Base-by-base conservation (phyloP, 2,113 vertebrate species). In the Stomatorhinus ivindoensis region DNA sequence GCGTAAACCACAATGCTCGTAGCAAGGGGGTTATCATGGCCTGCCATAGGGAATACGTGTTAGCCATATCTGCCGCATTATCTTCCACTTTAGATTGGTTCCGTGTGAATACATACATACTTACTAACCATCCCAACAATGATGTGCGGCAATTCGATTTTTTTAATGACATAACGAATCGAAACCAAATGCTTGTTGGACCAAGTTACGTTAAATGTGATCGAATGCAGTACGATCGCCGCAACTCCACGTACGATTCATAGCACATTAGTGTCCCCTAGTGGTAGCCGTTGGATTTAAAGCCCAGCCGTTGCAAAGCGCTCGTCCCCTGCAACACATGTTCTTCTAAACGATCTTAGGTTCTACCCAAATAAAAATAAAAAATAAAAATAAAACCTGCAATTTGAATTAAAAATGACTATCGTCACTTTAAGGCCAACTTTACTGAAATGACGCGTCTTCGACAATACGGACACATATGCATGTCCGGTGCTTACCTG, bases 401-500 rank as follows among this genome's bases (percentile, higher is more conserved):
- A 65, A 31, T 69, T 31, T 31, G 61, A 69, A 31, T 48, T 48
- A 53, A 31, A 1, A 86, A 47, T 35, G 15, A 51, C 3, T 53
- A 48, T n/a, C 27, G 48, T 31, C 24, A n/a, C 48, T n/a, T 86
- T 46, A 31, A n/a, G 46, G 39, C 42, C 21, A 84, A 46, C 48
- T 86, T 48, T 86, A 42, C 42, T 42, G 15, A 84, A 84, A 47
- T 13, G 39, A 21, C 7, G 82, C 4, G 39, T 46, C 39, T 47
- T 44, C 19, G 82, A 3, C 44, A n/a, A 46, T 46, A n/a, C 82
- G 44, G 44, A 47, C 21, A n/a, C 42, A 47, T 39, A 39, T n/a
- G 82, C 82, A 44, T 44, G 8, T n/a, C 44, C 44, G 48, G 13
- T 48, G 46, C 92, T 91, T 82, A 98, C 97, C 96, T 97, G 97